Evolutionary conservation across 2,797 vertebrate species (phyloP).

Genomic region (Pangasius djambal): DNA sequence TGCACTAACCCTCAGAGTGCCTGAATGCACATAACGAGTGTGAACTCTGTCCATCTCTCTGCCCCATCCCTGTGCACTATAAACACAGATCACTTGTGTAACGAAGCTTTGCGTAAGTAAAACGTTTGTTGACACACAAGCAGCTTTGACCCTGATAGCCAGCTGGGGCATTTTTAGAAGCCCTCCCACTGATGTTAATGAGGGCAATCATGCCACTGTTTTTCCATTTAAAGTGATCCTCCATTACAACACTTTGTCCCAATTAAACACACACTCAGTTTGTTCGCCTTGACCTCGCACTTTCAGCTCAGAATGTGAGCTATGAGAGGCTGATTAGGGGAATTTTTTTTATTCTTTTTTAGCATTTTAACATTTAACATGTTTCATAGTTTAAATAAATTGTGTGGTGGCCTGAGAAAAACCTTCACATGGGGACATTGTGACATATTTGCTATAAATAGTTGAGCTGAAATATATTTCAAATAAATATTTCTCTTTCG

Average conservation of each 20-base stretch:
- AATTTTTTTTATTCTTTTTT: background rate
- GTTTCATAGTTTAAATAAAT: background rate
- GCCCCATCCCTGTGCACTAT: background rate
- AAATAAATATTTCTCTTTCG: background rate
- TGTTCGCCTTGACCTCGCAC: background rate
- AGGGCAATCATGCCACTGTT: slow-evolving; percentile 63
- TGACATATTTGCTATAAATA: background rate
- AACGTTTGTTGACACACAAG: slow-evolving; percentile 38
- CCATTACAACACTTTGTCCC: background rate
- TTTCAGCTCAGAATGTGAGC: background rate
- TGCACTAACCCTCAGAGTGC: background rate
- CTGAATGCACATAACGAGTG: background rate
- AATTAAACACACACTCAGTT: background rate
- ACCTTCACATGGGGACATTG: background rate
- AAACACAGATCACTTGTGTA: slow-evolving; percentile 44
- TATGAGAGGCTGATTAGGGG: background rate
- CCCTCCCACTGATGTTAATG: slow-evolving; percentile 60
- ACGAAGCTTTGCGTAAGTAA: slow-evolving; percentile 18
- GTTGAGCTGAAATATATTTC: background rate
- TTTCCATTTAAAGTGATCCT: background rate
- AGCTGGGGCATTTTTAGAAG: background rate
- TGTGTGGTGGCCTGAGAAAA: background rate
- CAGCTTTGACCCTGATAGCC: slow-evolving; percentile 4
- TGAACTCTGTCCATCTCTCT: background rate
- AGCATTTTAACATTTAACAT: background rate